Evolutionary conservation across 2,888 invertebrate species (phyloP).

Genomic region (Cephus pygmeus): DNA sequence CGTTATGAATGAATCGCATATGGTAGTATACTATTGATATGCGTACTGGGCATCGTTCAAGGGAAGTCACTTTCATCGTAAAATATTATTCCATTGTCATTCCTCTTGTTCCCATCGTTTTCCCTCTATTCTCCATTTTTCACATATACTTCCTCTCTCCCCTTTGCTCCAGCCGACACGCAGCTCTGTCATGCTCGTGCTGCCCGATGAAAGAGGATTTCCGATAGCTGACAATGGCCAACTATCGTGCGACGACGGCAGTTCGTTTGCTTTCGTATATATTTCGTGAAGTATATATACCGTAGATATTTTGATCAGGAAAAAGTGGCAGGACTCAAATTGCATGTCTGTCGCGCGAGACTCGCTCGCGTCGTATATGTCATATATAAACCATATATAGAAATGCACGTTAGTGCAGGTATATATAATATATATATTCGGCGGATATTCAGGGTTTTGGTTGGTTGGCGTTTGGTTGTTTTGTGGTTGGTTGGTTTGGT

Average conservation of each 20-base stretch:
- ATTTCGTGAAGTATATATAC: neutral
- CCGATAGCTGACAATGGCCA: neutral
- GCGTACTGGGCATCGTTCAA: neutral
- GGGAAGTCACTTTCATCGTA: neutral
- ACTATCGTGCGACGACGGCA: neutral
- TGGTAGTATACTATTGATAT: neutral
- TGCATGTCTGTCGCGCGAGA: neutral
- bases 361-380: neutral
- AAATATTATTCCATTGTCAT: neutral
- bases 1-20: neutral
- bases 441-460: conserved; percentile 18
- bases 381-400: neutral
- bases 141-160: neutral
- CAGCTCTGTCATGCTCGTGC: neutral
- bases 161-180: neutral
- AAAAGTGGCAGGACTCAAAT: neutral
- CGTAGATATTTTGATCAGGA: neutral
- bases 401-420: neutral
- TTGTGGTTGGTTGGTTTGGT: conserved; percentile 19
- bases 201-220: neutral
- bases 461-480: conserved; percentile 21
- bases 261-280: neutral
- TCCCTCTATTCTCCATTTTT: neutral
- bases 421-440: conserved; percentile 1
- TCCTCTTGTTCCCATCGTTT: neutral